phyloP scores from a whole-genome alignment of 1,140 invertebrate genomes.

The Zaprionus inermis region DNA sequence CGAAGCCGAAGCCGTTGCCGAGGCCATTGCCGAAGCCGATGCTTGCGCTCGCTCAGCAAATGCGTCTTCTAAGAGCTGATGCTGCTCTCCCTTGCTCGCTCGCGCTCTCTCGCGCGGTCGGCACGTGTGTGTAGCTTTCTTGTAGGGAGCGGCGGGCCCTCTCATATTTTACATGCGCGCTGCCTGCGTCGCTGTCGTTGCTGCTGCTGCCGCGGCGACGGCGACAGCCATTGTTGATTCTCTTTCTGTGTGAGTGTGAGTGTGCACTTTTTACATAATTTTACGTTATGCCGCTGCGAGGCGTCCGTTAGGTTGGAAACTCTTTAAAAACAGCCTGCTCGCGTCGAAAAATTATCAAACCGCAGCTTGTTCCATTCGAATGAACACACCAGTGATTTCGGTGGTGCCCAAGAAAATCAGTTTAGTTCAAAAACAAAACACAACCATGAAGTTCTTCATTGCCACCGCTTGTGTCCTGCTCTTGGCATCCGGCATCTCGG shows the following conservation, averaged over 20 bases:
- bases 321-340: conserved; percentile 84
- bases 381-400: conserved; percentile 84
- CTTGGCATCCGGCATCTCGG: conserved; percentile 75
- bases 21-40: conserved; percentile 25
- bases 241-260: conserved; percentile 54
- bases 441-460: conserved; percentile 77
- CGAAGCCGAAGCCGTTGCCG: conserved; percentile 24
- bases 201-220: background rate
- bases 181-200: conserved; percentile 39
- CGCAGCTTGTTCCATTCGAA: conserved; percentile 84
- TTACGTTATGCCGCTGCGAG: conserved; percentile 74
- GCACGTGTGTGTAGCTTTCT: conserved; percentile 53
- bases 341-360: conserved; percentile 84
- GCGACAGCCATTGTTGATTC: conserved; percentile 30
- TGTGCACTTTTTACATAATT: conserved; percentile 80
- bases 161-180: conserved; percentile 47
- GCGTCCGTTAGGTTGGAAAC: conserved; percentile 80
- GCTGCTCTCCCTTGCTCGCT: conserved; percentile 1
- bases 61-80: conserved; percentile 34
- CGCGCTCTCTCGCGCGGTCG: conserved; percentile 1
- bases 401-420: conserved; percentile 75
- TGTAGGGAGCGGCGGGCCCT: conserved; percentile 54
- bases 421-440: conserved; percentile 59
- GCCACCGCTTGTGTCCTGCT: conserved; percentile 80
- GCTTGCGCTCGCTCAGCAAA: conserved; percentile 26